Base-by-base conservation (phyloP, 92 coral and sea anemone species). In the Zoanthus sansibaricus region DNA sequence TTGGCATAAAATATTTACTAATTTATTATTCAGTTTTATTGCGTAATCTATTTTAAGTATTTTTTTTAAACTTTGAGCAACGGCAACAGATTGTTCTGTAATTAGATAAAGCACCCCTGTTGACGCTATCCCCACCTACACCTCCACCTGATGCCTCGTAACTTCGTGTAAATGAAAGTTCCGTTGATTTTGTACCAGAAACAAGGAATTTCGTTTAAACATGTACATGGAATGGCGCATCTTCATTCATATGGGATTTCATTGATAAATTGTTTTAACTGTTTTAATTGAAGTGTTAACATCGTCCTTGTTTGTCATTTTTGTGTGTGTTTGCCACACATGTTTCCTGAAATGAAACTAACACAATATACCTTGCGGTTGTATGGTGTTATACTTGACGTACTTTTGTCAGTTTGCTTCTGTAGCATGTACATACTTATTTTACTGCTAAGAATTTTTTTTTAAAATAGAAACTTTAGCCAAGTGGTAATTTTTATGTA, bases 31-130 rank as follows among this genome's bases (percentile, higher is more conserved):
- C 25, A 62, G 69, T 17, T 16, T 16, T 21, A 17, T 62, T 62
- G 69, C n/a, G 69, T 9, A n/a, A 61, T 62, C 69, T 62, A 62
- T 62, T 62, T 62, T 58, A 21, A 62, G 69, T 62, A 62, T 62
- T 62, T 62, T 62, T 49, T 62, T 49, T 49, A 18, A 62, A 7
- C 69, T 62, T 62, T 62, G 69, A 62, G 31, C 69, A 62, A 62
- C 69, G 69, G 69, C 69, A 62, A 18, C 32, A 62, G 30, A 62
- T 7, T 20, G 69, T 18, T 18, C 7, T 7, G 18, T 18, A 16
- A 6, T n/a, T 61, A 8, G 54, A 37, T 11, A 49, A 7, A 16
- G 25, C 21, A 61, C 7, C 8, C 17, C 18, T 16, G n/a, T 16
- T 13, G 16, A 56, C 64, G 16, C 64, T 58, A 16, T 58, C 64